These are phyloP conservation scores for Ambastaia sidthimunki DNA, from an alignment of 2,797 vertebrate species.

Conservation along the genomic window DNA sequence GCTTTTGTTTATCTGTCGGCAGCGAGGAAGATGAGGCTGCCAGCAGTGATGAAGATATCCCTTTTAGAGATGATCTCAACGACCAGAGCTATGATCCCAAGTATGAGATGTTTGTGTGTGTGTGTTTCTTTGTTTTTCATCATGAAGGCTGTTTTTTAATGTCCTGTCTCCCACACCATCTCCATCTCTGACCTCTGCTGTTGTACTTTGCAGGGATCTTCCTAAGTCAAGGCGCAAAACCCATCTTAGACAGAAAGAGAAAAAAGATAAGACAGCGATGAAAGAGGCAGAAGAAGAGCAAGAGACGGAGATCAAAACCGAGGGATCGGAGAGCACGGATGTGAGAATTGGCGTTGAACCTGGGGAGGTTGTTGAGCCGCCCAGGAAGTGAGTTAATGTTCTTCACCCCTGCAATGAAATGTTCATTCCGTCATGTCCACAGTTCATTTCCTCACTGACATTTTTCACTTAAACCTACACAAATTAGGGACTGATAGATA, in stretches of 20 bases:
- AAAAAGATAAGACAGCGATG: slow-evolving; percentile 83
- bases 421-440: no score
- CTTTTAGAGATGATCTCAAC: slow-evolving; percentile 93
- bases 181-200: slow-evolving; percentile 25
- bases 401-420: neutral
- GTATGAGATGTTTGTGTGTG: slow-evolving; percentile 81
- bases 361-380: slow-evolving; percentile 86
- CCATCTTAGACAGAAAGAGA: slow-evolving; percentile 79
- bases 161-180: neutral
- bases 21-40: slow-evolving; percentile 87
- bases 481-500: neutral
- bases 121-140: neutral
- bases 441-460: neutral
- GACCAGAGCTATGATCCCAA: slow-evolving; percentile 96
- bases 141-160: neutral
- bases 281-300: slow-evolving; percentile 82
- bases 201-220: slow-evolving; percentile 77
- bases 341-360: slow-evolving; percentile 86
- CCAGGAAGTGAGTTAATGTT: slow-evolving; percentile 87
- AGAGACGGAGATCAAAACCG: slow-evolving; percentile 85
- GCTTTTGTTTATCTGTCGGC: slow-evolving; percentile 48
- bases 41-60: slow-evolving; percentile 93
- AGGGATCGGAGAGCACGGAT: slow-evolving; percentile 77
- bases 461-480: neutral
- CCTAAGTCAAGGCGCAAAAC: slow-evolving; percentile 87